Percentiles rank a stretch among this genome's conserved stretches.
phyloP scores from a whole-genome alignment of 30 jellyfish, hydroid and myxozoan genomes.

The Cassiopea andromeda region DNA sequence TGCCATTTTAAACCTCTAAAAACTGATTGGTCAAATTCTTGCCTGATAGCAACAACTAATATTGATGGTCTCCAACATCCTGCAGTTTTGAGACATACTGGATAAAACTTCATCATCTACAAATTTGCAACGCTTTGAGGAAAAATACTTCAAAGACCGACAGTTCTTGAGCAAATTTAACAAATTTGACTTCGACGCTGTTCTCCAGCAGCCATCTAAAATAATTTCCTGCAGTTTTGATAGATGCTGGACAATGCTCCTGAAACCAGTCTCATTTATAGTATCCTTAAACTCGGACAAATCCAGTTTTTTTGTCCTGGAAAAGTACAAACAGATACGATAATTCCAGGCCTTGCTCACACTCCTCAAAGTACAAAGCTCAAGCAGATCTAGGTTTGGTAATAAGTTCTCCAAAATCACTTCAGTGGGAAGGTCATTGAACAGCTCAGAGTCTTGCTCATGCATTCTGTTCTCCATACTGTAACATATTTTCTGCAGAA shows the following conservation, averaged over 20 bases:
- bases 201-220: conserved; percentile 68
- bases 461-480: neutral
- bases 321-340: conserved; percentile 5
- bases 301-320: conserved; percentile 37
- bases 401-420: conserved; percentile 29
- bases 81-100: conserved; percentile 35
- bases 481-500: too few species aligned
- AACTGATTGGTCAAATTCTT: neutral
- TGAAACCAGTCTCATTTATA: conserved; percentile 43
- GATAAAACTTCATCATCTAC: conserved; percentile 70
- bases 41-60: conserved; percentile 66
- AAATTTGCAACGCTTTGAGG: conserved; percentile 67
- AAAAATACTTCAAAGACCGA: conserved; percentile 13
- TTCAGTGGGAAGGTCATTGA: conserved; percentile 7
- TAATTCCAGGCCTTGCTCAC: conserved; percentile 39
- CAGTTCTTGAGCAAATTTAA: conserved; percentile 22
- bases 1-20: neutral
- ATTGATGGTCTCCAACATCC: conserved; percentile 22
- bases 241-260: conserved; percentile 20
- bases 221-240: conserved; percentile 40
- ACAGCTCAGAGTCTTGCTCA: neutral
- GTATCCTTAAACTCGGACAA: conserved; percentile 24
- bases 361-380: conserved; percentile 49
- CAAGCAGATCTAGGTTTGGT: conserved; percentile 51
- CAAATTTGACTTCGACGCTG: conserved; percentile 29